These are phyloP conservation scores for Choristoneura fumiferana DNA, from an alignment of 1,140 invertebrate species.

Conservation along the genomic window DNA sequence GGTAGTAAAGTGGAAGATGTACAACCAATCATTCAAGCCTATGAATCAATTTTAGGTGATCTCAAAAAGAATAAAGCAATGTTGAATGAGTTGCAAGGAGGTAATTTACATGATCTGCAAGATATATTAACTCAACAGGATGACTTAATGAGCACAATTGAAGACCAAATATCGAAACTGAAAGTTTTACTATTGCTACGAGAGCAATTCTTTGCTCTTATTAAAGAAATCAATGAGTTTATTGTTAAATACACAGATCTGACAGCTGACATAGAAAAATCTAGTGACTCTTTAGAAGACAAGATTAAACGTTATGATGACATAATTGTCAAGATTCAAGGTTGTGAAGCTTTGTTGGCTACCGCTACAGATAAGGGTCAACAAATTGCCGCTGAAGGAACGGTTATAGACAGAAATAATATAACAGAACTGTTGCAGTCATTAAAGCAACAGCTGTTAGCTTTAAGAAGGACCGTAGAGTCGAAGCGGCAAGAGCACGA, in stretches of 20 bases:
- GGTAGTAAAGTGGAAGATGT: slow-evolving; percentile 92
- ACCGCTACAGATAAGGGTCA: slow-evolving; percentile 94
- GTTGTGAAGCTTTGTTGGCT: slow-evolving; percentile 91
- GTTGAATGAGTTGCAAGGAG: slow-evolving; percentile 87
- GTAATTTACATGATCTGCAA: slow-evolving; percentile 87
- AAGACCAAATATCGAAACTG: slow-evolving; percentile 89
- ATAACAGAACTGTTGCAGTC: slow-evolving; percentile 92
- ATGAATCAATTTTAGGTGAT: slow-evolving; percentile 89
- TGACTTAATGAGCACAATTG: slow-evolving; percentile 89
- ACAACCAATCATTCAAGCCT: slow-evolving; percentile 86
- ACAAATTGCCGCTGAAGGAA: slow-evolving; percentile 93
- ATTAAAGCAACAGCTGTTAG: slow-evolving; percentile 90
- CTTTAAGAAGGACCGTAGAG: slow-evolving; percentile 89
- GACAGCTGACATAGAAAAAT: slow-evolving; percentile 90
- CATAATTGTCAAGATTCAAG: slow-evolving; percentile 90
- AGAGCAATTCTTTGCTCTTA: slow-evolving; percentile 91
- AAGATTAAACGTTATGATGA: slow-evolving; percentile 94
- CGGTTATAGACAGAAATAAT: slow-evolving; percentile 90
- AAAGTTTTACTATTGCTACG: slow-evolving; percentile 87
- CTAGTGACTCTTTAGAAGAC: slow-evolving; percentile 88
- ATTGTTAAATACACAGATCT: slow-evolving; percentile 93
- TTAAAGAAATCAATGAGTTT: slow-evolving; percentile 92
- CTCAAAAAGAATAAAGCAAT: slow-evolving; percentile 89
- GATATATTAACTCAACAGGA: slow-evolving; percentile 89
- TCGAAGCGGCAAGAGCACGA: slow-evolving; percentile 92